Conservation (phyloP, 1,140 invertebrate species). For the Caerostris darwini region DNA sequence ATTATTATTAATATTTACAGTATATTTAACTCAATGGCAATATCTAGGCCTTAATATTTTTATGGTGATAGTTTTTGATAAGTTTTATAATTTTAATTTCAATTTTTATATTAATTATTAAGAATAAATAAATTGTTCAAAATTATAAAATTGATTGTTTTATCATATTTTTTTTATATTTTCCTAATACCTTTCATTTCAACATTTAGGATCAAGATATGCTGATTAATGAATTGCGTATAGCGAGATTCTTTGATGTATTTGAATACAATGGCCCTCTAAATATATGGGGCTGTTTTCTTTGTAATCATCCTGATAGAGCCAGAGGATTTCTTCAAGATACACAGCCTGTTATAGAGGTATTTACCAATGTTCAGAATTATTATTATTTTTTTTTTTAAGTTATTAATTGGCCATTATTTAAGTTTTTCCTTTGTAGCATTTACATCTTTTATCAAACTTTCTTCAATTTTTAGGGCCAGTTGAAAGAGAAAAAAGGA, state of each 20-base stretch:
- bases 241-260: conserved; percentile 94
- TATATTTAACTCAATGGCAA: too few relatives aligned
- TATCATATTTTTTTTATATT: conserved; percentile 39
- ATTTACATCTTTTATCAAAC: background rate
- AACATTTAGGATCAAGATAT: conserved; percentile 90
- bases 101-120: too few relatives aligned
- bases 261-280: conserved; percentile 89
- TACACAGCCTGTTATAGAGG: conserved; percentile 82
- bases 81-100: too few relatives aligned
- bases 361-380: conserved; percentile 78
- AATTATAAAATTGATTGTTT: background rate
- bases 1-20: too few relatives aligned
- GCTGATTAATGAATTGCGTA: conserved; percentile 92
- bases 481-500: conserved; percentile 97
- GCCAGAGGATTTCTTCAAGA: conserved; percentile 90
- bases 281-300: conserved; percentile 91
- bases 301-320: conserved; percentile 95
- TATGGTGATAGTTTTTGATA: too few relatives aligned
- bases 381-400: conserved; percentile 24
- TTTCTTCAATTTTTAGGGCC: conserved; percentile 86
- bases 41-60: too few relatives aligned
- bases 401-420: background rate
- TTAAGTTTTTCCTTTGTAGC: background rate
- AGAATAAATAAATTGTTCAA: too few relatives aligned
- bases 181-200: too few relatives aligned